Base-by-base conservation (phyloP, 2,888 invertebrate genomes). In the Amiota communis region DNA sequence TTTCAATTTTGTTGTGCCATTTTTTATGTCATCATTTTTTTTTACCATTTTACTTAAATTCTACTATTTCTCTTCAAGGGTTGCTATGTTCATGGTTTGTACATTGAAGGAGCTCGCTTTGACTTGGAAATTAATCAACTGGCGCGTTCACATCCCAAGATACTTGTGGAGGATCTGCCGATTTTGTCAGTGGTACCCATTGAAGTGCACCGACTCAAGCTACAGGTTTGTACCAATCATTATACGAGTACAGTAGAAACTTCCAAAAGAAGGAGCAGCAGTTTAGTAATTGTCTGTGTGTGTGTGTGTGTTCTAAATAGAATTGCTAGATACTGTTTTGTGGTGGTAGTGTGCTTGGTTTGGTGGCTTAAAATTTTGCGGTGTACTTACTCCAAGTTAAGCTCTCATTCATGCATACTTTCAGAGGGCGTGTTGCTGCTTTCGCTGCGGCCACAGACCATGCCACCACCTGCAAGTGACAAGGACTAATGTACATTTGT, bases 21-120 rank as follows among this genome's bases (percentile, higher is more conserved):
- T 61, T 69, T 47, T 48, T 46, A 17, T 65, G 12, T 36, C 20
- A 11, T 36, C 20, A 36, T 46, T 63, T 49, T 65, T 65, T 65
- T 17, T 15, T 36, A 8, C 46, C 68, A 68, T 72, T 36, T 72
- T 46, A n/a, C 69, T 49, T 49, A 51, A 20, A 23, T 51, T 51
- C 13, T 23, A 12, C 56, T 56, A 17, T 51, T 48, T 36, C 51
- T 20, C 17, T 17, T 51, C 23, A 81, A 95, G 95, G 96, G 96
- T 11, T 95, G 95, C 87, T 94, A 94, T 86, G 92, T 96, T 8
- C 92, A 93, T 75, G 96, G 96, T 0, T 89, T 98, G 61, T 96
- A 94, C 89, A 89, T 98, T 82, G 97, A 98, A 90, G 97, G 97
- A 0, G 96, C 95, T 0, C 93, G 95, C 63, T 98, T 97, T 97